A percentile compares a stretch with the other conserved stretches of the same genome.
phyloP scores from a whole-genome alignment of 1,140 invertebrate species.

The Armadillidium nasatum region DNA sequence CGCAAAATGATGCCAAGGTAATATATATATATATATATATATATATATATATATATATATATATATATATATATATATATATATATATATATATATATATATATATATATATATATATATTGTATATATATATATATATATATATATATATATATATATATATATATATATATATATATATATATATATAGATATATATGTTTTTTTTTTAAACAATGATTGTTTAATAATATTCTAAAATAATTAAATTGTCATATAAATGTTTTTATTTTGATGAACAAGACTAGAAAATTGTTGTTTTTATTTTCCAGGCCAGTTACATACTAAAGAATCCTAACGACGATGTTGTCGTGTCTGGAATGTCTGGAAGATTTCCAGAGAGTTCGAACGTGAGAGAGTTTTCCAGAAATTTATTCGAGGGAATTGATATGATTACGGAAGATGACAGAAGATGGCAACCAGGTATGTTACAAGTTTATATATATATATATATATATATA shows the following conservation, averaged over 20 bases:
- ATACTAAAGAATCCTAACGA: constrained; percentile 50
- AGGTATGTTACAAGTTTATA: constrained; percentile 49
- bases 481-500: not conserved
- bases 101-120: too few species aligned
- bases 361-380: constrained; percentile 85
- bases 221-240: too few species aligned
- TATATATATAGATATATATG: not conserved
- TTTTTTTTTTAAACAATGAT: too few species aligned
- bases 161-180: constrained; percentile 30
- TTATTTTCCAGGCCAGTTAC: not conserved
- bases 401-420: constrained; percentile 73
- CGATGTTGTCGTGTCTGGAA: constrained; percentile 80
- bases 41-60: too few species aligned
- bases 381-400: constrained; percentile 84
- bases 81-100: too few species aligned
- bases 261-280: too few species aligned
- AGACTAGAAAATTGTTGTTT: not conserved
- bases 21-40: too few species aligned
- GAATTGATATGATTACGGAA: constrained; percentile 81
- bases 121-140: too few species aligned
- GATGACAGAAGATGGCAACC: constrained; percentile 74
- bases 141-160: constrained; percentile 17
- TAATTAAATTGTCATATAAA: too few species aligned
- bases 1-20: too few species aligned
- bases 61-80: too few species aligned